phyloP scores from a whole-genome alignment of 2,113 vertebrate species.

The Psephotus haematonotus region DNA sequence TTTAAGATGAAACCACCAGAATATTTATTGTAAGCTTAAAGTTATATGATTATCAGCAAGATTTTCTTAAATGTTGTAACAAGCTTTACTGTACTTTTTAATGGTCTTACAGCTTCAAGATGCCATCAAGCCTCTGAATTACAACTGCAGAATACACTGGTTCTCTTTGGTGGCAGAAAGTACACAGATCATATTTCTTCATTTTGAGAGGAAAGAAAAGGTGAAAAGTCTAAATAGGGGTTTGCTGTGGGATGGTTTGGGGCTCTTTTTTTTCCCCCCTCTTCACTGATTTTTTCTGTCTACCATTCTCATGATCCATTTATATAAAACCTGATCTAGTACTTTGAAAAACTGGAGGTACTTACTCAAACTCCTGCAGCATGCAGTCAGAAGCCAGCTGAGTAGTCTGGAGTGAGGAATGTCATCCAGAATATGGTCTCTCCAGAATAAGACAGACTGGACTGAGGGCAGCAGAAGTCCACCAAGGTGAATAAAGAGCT shows the following conservation, averaged over 20 bases:
- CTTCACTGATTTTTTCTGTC: neutral
- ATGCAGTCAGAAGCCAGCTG: neutral
- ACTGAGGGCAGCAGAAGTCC: neutral
- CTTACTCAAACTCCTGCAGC: neutral
- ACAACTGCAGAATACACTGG: neutral
- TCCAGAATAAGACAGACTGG: neutral
- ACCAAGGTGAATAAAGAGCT: neutral
- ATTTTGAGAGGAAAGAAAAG: neutral
- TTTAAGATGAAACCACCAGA: neutral
- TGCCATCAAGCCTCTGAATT: neutral
- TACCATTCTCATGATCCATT: neutral
- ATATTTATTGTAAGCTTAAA: neutral
- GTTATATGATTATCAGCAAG: neutral
- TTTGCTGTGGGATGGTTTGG: neutral
- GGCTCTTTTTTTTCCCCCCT: neutral
- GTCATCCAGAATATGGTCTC: neutral
- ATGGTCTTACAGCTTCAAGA: neutral
- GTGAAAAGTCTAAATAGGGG: neutral
- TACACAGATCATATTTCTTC: neutral
- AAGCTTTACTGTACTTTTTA: neutral
- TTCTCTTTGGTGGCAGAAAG: neutral
- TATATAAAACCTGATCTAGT: neutral
- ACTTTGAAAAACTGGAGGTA: neutral
- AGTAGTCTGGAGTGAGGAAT: neutral
- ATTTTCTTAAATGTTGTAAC: neutral